These are phyloP conservation scores for Falcaria lacertinaria DNA, from an alignment of 2,888 invertebrate genomes.

Conservation along the genomic window DNA sequence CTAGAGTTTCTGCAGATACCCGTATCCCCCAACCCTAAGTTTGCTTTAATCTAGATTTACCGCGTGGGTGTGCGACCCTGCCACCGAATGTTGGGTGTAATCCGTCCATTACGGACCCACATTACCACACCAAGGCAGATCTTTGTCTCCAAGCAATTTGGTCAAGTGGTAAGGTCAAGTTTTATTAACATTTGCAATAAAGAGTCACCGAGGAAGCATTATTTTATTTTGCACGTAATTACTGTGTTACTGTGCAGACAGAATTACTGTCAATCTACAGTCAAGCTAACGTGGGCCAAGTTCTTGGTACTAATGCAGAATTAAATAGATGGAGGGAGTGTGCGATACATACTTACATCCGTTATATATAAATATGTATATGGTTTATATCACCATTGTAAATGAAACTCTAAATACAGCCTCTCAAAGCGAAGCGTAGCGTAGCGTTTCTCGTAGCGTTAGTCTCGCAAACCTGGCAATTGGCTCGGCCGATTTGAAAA, in stretches of 20 bases:
- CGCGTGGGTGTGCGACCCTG: conserved; percentile 51
- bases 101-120: conserved; percentile 37
- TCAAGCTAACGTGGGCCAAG: too few relatives aligned
- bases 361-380: too few relatives aligned
- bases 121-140: conserved; percentile 38
- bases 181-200: conserved; percentile 42
- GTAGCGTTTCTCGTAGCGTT: too few relatives aligned
- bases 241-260: conserved; percentile 2
- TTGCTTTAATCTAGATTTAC: conserved; percentile 15
- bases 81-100: conserved; percentile 52
- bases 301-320: too few relatives aligned
- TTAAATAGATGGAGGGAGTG: too few relatives aligned
- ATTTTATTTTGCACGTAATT: conserved; percentile 14
- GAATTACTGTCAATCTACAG: background rate
- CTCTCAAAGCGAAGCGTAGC: too few relatives aligned
- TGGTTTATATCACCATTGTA: too few relatives aligned
- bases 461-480: too few relatives aligned
- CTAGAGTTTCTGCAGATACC: too few relatives aligned
- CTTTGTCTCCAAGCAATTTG: conserved; percentile 54
- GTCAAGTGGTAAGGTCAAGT: conserved; percentile 58
- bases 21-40: background rate
- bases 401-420: too few relatives aligned
- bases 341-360: too few relatives aligned
- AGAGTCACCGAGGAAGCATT: conserved; percentile 16
- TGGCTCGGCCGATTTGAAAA: too few relatives aligned